Evolutionary conservation across 2,797 vertebrate genomes (phyloP), one percentile per base, ranked within the genome.

Genomic region (Lithobates pipiens): DNA sequence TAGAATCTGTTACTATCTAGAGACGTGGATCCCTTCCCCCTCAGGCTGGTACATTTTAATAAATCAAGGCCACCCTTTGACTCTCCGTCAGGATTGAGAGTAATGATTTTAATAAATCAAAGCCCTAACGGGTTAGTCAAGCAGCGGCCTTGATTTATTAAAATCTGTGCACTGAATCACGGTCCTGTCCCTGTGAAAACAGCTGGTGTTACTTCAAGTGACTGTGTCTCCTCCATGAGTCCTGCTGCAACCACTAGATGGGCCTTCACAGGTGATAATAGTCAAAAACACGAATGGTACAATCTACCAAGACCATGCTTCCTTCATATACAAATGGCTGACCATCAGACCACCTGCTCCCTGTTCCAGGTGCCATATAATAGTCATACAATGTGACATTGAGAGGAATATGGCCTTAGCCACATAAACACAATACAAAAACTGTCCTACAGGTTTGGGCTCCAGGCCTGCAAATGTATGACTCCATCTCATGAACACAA

Each of bases 31-130:
- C 75, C 85, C 81, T 57, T 73, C 76, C 85, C 85, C 76, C 57
- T 23, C 44, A 68, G 86, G 76, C 81, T 75, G 81, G 70, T 87
- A 87, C 71, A 27, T 83, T 87, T 87, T 87, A 87, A 87, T 84
- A 87, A 87, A 87, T 84, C 81, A 87, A 80, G 76, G 81, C 86
- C 86, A 63, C 76, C 81, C 81, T 81, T 80, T 80, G 81, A 84
- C 86, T 87, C 81, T 87, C 81, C 76, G 44, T 84, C 86, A 87
- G 63, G 61, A 84, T 39, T 44, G 81, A 80, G 81, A 87, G 81
- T 87, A 87, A 87, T 87, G 86, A 87, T 87, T 87, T 87, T 87
- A 87, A 87, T 87, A 87, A 87, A 87, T 87, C 85, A 87, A 87
- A 87, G 81, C 70, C 76, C 69, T 87, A 87, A 83, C 76, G 80